These are phyloP conservation scores for Centropristis striata DNA, from an alignment of 2,113 vertebrate genomes.

Conservation along the genomic window DNA sequence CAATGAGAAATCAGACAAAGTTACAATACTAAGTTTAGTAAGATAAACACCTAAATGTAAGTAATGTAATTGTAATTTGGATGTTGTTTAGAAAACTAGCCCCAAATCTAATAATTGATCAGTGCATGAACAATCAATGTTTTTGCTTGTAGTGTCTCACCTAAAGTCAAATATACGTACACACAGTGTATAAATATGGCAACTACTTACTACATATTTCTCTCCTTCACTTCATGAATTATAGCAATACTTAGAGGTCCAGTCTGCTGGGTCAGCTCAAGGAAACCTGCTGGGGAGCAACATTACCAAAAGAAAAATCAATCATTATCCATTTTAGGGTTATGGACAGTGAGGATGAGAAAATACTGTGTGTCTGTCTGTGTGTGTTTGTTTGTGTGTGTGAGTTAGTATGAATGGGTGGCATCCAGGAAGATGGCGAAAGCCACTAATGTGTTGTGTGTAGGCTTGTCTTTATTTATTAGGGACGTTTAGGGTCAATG, in stretches of 20 bases:
- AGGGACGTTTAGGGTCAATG: conserved; percentile 70
- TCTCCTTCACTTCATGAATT: conserved; percentile 31
- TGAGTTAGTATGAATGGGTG: conserved; percentile 8
- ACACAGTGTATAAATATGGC: conserved; percentile 21
- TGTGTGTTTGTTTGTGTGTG: conserved; percentile 5
- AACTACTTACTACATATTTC: conserved; percentile 29
- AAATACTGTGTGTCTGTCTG: conserved; percentile 1
- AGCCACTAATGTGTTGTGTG: conserved; percentile 58
- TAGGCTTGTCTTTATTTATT: conserved; percentile 74
- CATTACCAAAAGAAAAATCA: conserved; percentile 72
- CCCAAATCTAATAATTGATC: too few relatives aligned
- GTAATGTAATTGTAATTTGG: too few relatives aligned
- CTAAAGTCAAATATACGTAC: conserved; percentile 18
- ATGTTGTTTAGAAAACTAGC: too few relatives aligned
- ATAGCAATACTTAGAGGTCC: conserved; percentile 46
- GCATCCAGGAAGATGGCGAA: conserved; percentile 48
- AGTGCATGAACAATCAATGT: too few relatives aligned
- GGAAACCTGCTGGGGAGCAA: conserved; percentile 42
- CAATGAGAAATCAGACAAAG: too few relatives aligned
- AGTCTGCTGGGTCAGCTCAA: conserved; percentile 56
- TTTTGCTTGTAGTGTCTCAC: too few relatives aligned
- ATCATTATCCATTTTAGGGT: conserved; percentile 56
- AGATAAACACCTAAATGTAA: too few relatives aligned
- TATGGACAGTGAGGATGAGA: conserved; percentile 39
- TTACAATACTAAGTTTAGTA: too few relatives aligned